Evolutionary conservation across 2,113 vertebrate species (phyloP), one percentile per base, ranked within the genome.

Genomic region (Dasyornis broadbenti): DNA sequence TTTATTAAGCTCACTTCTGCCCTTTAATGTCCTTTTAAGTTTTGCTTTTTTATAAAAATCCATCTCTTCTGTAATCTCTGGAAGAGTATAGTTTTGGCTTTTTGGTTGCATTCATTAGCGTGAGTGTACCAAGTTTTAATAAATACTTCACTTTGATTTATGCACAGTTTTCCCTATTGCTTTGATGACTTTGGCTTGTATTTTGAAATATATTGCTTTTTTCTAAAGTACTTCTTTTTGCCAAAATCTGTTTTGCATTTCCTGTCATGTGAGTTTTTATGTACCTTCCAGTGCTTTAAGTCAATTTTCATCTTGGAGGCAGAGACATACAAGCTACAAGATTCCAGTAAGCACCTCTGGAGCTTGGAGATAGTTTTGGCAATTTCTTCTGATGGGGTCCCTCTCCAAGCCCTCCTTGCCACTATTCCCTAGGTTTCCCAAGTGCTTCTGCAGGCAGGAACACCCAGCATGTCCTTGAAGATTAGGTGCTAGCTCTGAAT

Each of bases 161-260:
- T 81, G 71, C 1, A 6, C n/a, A 23, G 24, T 54, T 80, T 94
- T 75, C 57, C 73, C 56, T 87, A 7, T 85, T 5, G 7, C 59
- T 80, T 0, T 42, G 49, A 82, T 89, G 81, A 57, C 61, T 90
- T 93, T 89, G 77, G 88, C 82, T 44, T 86, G 68, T 35, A 31
- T 90, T 86, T 85, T 91, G 89, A 79, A 95, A 80, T 86, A 50
- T 15, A 72, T 69, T 49, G 21, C 82, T 92, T 21, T 90, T 91
- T 78, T 73, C 82, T 85, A 7, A 77, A 93, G 72, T 40, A n/a
- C 40, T 78, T 20, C 11, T 71, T 83, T 81, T 71, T 83, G 86
- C 86, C 82, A 92, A 75, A 96, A 70, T 82, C 86, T 89, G 49
- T 68, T 97, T 70, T 82, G 91, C 50, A 75, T 96, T 96, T 96